phyloP scores from a whole-genome alignment of 2,888 invertebrate genomes.

The Graphium colonna region DNA sequence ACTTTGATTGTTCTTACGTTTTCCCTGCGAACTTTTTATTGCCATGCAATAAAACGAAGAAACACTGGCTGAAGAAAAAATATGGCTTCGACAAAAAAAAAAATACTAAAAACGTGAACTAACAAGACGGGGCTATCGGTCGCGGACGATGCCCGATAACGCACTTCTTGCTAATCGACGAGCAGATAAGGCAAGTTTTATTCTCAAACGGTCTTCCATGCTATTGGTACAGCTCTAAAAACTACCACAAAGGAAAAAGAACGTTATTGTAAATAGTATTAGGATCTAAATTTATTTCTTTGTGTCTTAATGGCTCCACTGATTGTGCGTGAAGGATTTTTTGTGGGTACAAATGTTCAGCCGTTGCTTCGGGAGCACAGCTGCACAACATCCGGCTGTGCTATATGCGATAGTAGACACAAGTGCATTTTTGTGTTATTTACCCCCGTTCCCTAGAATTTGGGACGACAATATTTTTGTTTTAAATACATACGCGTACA shows the following conservation, averaged over 20 bases:
- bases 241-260: slow-evolving; percentile 9
- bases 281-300: slow-evolving; percentile 7
- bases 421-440: slow-evolving; percentile 31
- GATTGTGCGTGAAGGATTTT: slow-evolving; percentile 36
- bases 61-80: too few species aligned
- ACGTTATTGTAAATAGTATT: not conserved
- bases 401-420: slow-evolving; percentile 30
- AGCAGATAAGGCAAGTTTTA: slow-evolving; percentile 36
- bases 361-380: slow-evolving; percentile 60
- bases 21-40: too few species aligned
- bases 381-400: slow-evolving; percentile 61
- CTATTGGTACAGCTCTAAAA: slow-evolving; percentile 21
- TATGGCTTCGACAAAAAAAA: too few species aligned
- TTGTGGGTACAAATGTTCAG: too few species aligned
- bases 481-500: too few species aligned
- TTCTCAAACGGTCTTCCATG: slow-evolving; percentile 27
- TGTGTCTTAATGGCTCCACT: slow-evolving; percentile 18
- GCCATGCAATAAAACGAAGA: too few species aligned
- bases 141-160: slow-evolving; percentile 45
- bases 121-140: slow-evolving; percentile 45
- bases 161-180: slow-evolving; percentile 39
- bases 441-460: too few species aligned
- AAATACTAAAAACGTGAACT: slow-evolving; percentile 23
- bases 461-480: too few species aligned
- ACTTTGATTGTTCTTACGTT: too few species aligned